Percentiles rank a stretch among this genome's conserved stretches.
Conservation (phyloP, 30 jellyfish, hydroid and myxozoan species). For the Phacellophora camtschatica region DNA sequence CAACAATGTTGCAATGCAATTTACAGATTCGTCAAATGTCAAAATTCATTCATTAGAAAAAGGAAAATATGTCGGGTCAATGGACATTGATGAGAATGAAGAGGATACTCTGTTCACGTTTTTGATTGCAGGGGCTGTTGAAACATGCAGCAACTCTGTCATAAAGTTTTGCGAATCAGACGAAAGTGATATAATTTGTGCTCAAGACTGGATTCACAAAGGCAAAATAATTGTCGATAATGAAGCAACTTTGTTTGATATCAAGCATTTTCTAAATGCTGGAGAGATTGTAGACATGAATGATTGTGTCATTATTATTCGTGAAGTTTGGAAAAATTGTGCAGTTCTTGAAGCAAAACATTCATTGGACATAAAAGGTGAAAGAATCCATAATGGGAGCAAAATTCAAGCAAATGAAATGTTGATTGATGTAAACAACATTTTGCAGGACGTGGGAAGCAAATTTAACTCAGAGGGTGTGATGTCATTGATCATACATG, state of each 20-base stretch:
- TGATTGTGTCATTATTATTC: neutral
- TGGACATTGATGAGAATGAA: neutral
- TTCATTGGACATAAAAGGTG: neutral
- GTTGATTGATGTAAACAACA: neutral
- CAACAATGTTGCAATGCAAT: neutral
- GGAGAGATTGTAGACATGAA: neutral
- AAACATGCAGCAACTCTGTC: neutral
- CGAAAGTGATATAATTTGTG: neutral
- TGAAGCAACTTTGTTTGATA: neutral
- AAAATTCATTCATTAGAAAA: neutral
- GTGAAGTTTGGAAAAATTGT: neutral
- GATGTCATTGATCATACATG: neutral
- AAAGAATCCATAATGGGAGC: neutral
- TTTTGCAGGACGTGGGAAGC: neutral
- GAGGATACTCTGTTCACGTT: neutral
- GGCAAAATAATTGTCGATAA: neutral
- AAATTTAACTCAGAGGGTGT: neutral
- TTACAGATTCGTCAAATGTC: neutral
- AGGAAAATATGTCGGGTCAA: no score
- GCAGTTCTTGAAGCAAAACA: neutral
- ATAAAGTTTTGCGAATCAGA: neutral
- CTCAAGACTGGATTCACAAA: neutral
- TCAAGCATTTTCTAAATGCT: neutral
- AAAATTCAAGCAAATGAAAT: neutral
- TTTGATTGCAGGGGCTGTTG: neutral